These are phyloP conservation scores for Graphium colonna DNA, from an alignment of 2,888 invertebrate species.

Conservation along the genomic window DNA sequence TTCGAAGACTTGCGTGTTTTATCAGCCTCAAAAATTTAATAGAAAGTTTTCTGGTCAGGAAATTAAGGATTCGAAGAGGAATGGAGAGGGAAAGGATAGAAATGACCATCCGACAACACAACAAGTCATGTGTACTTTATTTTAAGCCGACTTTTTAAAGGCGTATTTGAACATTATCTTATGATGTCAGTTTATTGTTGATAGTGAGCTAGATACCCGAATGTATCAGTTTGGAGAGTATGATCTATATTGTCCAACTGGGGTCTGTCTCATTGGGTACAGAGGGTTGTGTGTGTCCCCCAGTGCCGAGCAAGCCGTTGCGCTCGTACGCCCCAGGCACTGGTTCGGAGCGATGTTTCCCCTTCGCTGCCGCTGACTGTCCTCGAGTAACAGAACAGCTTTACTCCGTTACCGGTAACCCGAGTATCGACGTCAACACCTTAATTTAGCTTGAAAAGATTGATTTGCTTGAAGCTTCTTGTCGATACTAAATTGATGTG, in stretches of 20 bases:
- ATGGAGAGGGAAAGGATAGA: no score
- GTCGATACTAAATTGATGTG: slow-evolving; percentile 21
- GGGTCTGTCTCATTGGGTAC: slow-evolving; percentile 34
- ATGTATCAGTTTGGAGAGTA: no score
- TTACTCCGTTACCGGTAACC: slow-evolving; percentile 70
- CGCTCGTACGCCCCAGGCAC: slow-evolving; percentile 59
- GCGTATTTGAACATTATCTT: no score
- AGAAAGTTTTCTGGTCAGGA: not conserved
- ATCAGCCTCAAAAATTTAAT: no score
- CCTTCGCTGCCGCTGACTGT: slow-evolving; percentile 54
- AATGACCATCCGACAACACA: no score
- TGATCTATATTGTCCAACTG: slow-evolving; percentile 2
- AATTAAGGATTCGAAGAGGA: no score
- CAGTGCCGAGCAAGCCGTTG: slow-evolving; percentile 61
- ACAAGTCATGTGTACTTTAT: no score
- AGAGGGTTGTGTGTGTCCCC: slow-evolving; percentile 45
- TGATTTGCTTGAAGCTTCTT: slow-evolving; percentile 40
- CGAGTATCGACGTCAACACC: slow-evolving; percentile 38
- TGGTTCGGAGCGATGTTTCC: slow-evolving; percentile 64
- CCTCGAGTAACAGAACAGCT: slow-evolving; percentile 61
- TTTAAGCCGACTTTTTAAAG: no score
- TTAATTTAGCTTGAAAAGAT: slow-evolving; percentile 49
- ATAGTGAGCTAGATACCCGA: no score
- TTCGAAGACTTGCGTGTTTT: no score
- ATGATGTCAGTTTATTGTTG: no score